Conservation (phyloP, 2,888 invertebrate species). For the Uropetala carovei region DNA sequence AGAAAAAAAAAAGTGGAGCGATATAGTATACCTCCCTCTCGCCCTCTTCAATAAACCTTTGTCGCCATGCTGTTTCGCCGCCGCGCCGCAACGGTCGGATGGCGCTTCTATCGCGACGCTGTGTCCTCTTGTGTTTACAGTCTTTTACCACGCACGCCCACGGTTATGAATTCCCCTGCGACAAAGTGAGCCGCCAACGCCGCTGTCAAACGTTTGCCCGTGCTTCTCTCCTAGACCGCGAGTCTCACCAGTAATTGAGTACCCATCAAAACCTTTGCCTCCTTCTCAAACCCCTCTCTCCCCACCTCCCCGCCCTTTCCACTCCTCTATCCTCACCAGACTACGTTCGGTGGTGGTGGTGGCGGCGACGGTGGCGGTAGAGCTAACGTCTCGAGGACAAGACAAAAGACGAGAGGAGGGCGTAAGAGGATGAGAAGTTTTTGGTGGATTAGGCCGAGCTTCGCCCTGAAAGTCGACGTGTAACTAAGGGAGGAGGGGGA, state of each 20-base stretch:
- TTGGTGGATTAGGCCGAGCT: slow-evolving; percentile 36
- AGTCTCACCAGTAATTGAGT: slow-evolving; percentile 59
- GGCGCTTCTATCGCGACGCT: slow-evolving; percentile 39
- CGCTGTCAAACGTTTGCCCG: slow-evolving; percentile 59
- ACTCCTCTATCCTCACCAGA: slow-evolving; percentile 22
- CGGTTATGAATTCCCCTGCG: slow-evolving; percentile 50
- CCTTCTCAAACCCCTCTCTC: background rate
- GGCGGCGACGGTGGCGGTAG: background rate
- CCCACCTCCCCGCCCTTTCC: background rate
- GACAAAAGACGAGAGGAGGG: background rate
- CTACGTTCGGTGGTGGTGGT: slow-evolving; percentile 28
- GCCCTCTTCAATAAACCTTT: background rate
- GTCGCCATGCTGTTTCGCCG: slow-evolving; percentile 31
- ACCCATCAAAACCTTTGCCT: slow-evolving; percentile 58
- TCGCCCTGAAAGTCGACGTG: background rate
- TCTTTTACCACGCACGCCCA: slow-evolving; percentile 45
- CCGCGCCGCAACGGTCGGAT: slow-evolving; percentile 26
- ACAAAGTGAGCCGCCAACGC: slow-evolving; percentile 38
- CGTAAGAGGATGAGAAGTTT: slow-evolving; percentile 55
- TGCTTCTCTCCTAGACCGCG: slow-evolving; percentile 46
- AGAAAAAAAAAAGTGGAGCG: background rate
- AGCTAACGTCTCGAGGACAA: background rate
- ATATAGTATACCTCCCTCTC: slow-evolving; percentile 1
- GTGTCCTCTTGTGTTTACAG: slow-evolving; percentile 54
- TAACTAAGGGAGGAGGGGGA: slow-evolving; percentile 16